Base-by-base conservation (phyloP, 2,797 vertebrate genomes). In the Amazonetta brasiliensis region DNA sequence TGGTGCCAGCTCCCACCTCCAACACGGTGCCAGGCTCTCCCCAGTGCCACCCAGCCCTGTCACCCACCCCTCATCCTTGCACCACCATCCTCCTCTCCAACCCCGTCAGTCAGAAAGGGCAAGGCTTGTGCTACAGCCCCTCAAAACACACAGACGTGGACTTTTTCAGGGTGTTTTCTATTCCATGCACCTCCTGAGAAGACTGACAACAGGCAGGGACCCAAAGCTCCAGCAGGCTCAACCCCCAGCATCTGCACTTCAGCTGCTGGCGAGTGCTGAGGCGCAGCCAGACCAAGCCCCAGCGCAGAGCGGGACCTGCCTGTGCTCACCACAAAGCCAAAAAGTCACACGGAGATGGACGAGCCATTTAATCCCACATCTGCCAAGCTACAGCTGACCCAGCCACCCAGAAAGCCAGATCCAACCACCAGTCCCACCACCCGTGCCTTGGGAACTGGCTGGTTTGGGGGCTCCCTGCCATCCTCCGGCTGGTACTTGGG, bases 241-340 rank as follows among this genome's bases (percentile, higher is more conserved):
- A 4, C 44, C 41, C 44, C 28, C 48, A 56, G 25, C n/a, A 79
- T 43, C 76, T 50, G 37, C 37, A 41, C 28, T 73, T 71, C 41
- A 55, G 12, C 54, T 54, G 77, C 74, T 68, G 81, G 35, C 0
- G 2, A 46, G 39, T 1, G 0, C 56, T 1, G 1, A 62, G 58
- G 46, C 67, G 6, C 74, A 67, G 80, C 54, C 64, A 56, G 72
- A 33, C 50, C 0, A 2, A 91, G 60, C 18, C 86, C 66, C 0
- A 0, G 46, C 4, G 20, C 4, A 1, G 21, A 68, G n/a, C 16
- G n/a, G 84, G 54, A 59, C 11, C 37, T 0, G 0, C 19, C 60
- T 3, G 1, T 19, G 73, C 60, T 74, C 0, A 0, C 68, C 50
- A 11, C 0, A 0, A 35, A 59, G 56, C 20, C 82, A 88, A 18